Evolutionary conservation across 2,888 invertebrate species (phyloP).

Genomic region (Phortica okadai): DNA sequence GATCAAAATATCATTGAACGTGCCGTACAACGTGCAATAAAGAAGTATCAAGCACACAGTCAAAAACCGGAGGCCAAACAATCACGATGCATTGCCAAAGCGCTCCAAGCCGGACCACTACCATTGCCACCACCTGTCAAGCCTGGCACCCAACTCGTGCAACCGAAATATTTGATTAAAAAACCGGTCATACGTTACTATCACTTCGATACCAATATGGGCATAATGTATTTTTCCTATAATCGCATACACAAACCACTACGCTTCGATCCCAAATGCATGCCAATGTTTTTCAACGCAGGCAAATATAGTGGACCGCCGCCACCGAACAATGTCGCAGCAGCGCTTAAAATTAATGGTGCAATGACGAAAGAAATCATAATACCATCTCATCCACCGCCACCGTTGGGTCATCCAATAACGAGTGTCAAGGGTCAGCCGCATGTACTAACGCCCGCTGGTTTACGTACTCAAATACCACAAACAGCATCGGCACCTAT

Average conservation of each 20-base stretch:
- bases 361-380: slow-evolving; percentile 44
- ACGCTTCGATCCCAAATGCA: slow-evolving; percentile 68
- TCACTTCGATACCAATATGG: slow-evolving; percentile 71
- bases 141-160: slow-evolving; percentile 63
- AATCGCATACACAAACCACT: slow-evolving; percentile 65
- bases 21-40: slow-evolving; percentile 61
- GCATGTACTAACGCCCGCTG: neutral
- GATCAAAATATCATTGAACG: slow-evolving; percentile 65
- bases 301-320: slow-evolving; percentile 56
- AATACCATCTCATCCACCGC: slow-evolving; percentile 49
- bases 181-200: slow-evolving; percentile 70
- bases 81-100: slow-evolving; percentile 34
- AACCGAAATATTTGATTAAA: slow-evolving; percentile 67
- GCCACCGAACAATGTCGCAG: slow-evolving; percentile 49
- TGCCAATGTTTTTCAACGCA: slow-evolving; percentile 58
- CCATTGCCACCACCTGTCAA: slow-evolving; percentile 68
- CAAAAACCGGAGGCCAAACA: slow-evolving; percentile 48
- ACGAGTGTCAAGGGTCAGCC: neutral
- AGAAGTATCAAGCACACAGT: slow-evolving; percentile 56
- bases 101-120: slow-evolving; percentile 49
- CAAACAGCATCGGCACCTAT: slow-evolving; percentile 44
- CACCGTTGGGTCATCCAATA: slow-evolving; percentile 50
- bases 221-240: slow-evolving; percentile 70
- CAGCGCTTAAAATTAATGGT: slow-evolving; percentile 52
- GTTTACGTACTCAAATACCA: neutral